Percentiles rank a stretch among this genome's conserved stretches.
Evolutionary conservation across 1,140 invertebrate genomes (phyloP).

Genomic region (Diabrotica virgifera): DNA sequence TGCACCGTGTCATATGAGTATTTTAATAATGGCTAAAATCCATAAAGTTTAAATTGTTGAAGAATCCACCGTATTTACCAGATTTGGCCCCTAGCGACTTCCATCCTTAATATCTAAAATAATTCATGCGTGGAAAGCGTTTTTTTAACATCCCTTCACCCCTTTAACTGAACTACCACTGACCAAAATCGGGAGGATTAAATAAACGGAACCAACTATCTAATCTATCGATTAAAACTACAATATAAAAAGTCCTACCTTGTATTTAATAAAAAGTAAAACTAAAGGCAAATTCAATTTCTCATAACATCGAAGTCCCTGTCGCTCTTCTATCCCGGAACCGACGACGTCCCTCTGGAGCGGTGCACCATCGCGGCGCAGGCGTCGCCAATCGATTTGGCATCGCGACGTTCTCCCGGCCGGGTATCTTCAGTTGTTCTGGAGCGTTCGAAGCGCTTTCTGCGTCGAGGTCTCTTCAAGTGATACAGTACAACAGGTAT

Average conservation of each 20-base stretch:
- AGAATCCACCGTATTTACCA: neutral
- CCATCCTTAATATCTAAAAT: too few species aligned
- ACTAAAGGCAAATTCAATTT: neutral
- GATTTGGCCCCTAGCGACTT: neutral
- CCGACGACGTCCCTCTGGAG: slow-evolving; percentile 6
- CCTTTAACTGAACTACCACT: too few species aligned
- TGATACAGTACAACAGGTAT: slow-evolving; percentile 34
- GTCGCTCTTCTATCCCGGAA: neutral
- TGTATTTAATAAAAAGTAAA: too few species aligned
- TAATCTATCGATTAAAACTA: too few species aligned
- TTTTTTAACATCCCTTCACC: too few species aligned
- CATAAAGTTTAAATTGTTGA: too few species aligned
- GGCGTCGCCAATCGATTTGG: slow-evolving; percentile 39
- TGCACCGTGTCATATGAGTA: too few species aligned
- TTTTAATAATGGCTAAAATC: too few species aligned
- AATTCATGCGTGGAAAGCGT: too few species aligned
- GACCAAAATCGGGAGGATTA: too few species aligned
- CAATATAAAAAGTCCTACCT: too few species aligned
- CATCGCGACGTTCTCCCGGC: slow-evolving; percentile 34
- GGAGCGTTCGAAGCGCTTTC: slow-evolving; percentile 29
- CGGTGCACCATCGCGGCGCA: slow-evolving; percentile 21
- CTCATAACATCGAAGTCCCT: neutral
- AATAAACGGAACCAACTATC: too few species aligned
- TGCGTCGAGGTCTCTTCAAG: slow-evolving; percentile 15
- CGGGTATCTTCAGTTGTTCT: slow-evolving; percentile 37